Base-by-base conservation (phyloP, 2,888 invertebrate genomes). In the Lumbricus terrestris region DNA sequence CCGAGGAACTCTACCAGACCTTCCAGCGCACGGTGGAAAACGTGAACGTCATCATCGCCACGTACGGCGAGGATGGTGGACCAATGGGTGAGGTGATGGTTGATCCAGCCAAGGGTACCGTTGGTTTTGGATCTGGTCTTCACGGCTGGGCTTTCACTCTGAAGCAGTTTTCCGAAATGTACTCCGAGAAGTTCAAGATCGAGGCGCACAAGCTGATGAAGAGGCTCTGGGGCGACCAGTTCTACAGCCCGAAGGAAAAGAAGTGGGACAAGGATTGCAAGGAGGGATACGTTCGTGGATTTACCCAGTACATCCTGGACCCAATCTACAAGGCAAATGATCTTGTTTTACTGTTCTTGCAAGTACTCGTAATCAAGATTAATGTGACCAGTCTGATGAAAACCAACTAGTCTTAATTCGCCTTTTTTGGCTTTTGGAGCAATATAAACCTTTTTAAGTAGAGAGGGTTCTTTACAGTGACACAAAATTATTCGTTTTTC, bases 101-200 rank as follows among this genome's bases (percentile, higher is more conserved):
- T 95, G 98, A 99, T 95, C 99, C 99, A 93, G 97, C 98, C 96
- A 98, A 97, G 96, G 99, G 99, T 93, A 99, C 98, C 92, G 99
- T 99, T 92, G 99, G 99, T 94, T 99, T 99, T 95, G 99, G 99
- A 92, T 99, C 99, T 40, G 99, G 99, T 94, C 97, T 99, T 92
- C 99, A 99, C 95, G 99, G 99, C 92, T 99, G 99, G 99, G 99
- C 99, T 89, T 99, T 99, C 96, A 99, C 99, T 92, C 96, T 99
- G 93, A 99, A 99, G 96, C 99, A 99, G 96, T 99, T 99, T 96
- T 96, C 99, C 89, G 99, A 99, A 96, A 98, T 99, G 97, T 99
- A 99, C 95, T 97, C 98, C 54, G 97, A 97, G 95, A 99, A 99
- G 96, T 99, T 99, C 96, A 98, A 98, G 98, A 93, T 93, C 33